Base-by-base conservation (phyloP, 2,113 vertebrate species). In the Muscicapa adusta region DNA sequence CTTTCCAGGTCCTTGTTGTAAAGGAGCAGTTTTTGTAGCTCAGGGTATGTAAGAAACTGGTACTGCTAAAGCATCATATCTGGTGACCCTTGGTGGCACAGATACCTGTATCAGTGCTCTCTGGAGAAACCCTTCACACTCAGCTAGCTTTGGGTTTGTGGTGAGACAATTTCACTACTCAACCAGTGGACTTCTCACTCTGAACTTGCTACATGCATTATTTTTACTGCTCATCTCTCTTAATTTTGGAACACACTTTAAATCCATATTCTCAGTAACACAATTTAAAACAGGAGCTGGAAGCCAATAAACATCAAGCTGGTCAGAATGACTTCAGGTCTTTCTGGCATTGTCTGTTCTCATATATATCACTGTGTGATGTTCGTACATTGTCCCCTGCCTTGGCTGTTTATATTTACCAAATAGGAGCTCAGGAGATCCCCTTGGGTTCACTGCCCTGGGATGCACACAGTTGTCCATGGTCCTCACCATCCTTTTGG, bases 391-490 rank as follows among this genome's bases (percentile, higher is more conserved):
- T 73, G 29, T 47, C 28, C 36, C 50, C 31, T 88, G 43, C 57
- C 13, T 58, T 63, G 33, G 29, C 45, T 80, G 12, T 83, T 83
- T 65, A 5, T 54, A n/a, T 58, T n/a, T 47, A 22, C 22, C 40
- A 25, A 84, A 53, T 0, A 17, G 47, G 50, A 76, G 47, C 18
- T 61, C 42, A 72, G 5, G 20, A 88, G 34, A 73, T 14, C 20
- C 34, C 53, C 56, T 58, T 1, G 3, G 15, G 29, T 4, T 62
- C 29, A 45, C 48, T 75, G 33, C 24, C 28, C 26, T 6, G 10
- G 33, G 8, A 75, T 5, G 2, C 9, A 48, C 26, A 60, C 5
- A 51, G 15, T 60, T 73, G 13, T 28, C 31, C 0, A 0, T 38
- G 57, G 3, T 51, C 23, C 42, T 88, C 43, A 48, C 23, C 18